Evolutionary conservation across 2,113 vertebrate species (phyloP).

Genomic region (Rhizomys pruinosus): DNA sequence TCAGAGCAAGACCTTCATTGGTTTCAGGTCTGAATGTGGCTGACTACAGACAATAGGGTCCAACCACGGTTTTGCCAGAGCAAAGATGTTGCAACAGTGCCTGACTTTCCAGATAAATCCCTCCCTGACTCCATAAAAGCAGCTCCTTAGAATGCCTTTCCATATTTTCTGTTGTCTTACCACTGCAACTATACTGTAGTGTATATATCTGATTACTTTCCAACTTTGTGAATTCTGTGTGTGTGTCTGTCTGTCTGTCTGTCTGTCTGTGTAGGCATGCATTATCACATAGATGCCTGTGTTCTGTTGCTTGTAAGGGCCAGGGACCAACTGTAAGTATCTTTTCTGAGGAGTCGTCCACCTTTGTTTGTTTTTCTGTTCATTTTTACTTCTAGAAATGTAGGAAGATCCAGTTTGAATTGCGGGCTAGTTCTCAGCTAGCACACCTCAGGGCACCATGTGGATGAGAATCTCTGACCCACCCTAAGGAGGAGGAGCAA

Average conservation of each 20-base stretch:
- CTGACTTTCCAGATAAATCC: not conserved
- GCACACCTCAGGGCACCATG: no score
- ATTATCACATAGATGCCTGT: not conserved
- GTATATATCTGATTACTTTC: not conserved
- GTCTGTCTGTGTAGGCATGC: not conserved
- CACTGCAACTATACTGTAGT: not conserved
- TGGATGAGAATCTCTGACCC: no score
- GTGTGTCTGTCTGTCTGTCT: no score
- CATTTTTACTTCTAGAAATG: no score
- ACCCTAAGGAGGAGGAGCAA: no score
- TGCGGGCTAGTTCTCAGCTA: no score
- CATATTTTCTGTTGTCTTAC: not conserved
- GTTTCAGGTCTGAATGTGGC: not conserved
- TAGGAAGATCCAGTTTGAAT: no score
- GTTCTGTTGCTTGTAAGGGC: no score
- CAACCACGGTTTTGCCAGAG: not conserved
- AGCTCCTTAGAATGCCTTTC: not conserved
- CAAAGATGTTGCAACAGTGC: no score
- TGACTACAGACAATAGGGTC: not conserved
- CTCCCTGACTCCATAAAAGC: not conserved
- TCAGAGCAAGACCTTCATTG: not conserved
- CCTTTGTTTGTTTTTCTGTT: no score
- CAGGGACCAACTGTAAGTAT: not conserved
- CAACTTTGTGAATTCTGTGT: not conserved
- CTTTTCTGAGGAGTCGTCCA: not conserved